Evolutionary conservation across 2,797 vertebrate genomes (phyloP).

Genomic region (Lophotriccus pileatus): DNA sequence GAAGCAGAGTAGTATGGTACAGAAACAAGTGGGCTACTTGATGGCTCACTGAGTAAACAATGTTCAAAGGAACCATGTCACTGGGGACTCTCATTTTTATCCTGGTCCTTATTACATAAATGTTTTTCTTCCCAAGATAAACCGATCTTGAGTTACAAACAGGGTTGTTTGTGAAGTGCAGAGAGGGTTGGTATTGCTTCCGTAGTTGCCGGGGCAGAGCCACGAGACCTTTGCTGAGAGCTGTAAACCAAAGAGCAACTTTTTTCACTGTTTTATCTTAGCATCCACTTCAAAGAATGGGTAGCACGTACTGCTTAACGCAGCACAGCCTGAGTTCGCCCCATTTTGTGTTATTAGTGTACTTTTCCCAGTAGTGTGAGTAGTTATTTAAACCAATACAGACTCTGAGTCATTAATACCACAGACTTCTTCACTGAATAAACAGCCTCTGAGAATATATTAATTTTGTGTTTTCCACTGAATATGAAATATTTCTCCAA

Average conservation of each 20-base stretch:
- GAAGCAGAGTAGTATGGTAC: neutral
- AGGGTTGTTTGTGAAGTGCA: neutral
- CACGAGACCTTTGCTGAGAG: accelerated
- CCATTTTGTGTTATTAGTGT: neutral
- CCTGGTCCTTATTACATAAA: neutral
- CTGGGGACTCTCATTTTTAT: neutral
- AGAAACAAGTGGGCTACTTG: accelerated
- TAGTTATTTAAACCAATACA: neutral
- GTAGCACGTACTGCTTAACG: neutral
- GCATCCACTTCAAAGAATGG: neutral
- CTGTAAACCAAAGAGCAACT: neutral
- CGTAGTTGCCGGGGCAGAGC: neutral
- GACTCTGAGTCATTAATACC: neutral
- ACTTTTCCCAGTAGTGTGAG: neutral
- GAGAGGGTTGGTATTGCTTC: neutral
- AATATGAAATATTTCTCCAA: neutral
- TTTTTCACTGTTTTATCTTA: neutral
- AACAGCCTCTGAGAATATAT: neutral
- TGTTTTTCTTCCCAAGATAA: neutral
- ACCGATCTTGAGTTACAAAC: neutral
- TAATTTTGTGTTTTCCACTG: neutral
- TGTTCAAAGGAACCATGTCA: neutral
- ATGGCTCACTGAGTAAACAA: neutral
- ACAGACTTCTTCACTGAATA: neutral
- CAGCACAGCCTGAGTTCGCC: neutral